Conservation (phyloP, 2,797 vertebrate genomes). For the Clarias laeviceps region DNA sequence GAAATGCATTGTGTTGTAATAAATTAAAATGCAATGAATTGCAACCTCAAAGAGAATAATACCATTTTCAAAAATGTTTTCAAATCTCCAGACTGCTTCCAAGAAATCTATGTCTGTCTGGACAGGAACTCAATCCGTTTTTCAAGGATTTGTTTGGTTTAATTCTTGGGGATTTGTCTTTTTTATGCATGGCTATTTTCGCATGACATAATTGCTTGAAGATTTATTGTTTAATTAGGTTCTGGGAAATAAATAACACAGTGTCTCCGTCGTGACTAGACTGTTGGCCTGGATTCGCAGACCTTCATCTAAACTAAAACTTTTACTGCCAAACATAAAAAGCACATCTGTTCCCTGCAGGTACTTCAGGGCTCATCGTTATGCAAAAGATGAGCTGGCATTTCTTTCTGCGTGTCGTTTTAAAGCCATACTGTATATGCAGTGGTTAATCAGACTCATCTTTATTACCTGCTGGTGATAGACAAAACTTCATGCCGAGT, state of each 20-base stretch:
- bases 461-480: slow-evolving; percentile 75
- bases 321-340: slow-evolving; percentile 68
- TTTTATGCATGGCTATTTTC: neutral
- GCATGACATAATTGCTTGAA: slow-evolving; percentile 11
- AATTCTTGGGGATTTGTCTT: neutral
- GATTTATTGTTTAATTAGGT: slow-evolving; percentile 66
- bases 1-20: no score
- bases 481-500: slow-evolving; percentile 74
- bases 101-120: neutral
- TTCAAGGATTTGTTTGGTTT: slow-evolving; percentile 3
- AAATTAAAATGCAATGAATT: no score
- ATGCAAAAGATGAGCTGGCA: slow-evolving; percentile 68
- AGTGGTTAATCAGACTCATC: slow-evolving; percentile 75
- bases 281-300: slow-evolving; percentile 74
- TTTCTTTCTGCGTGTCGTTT: slow-evolving; percentile 70
- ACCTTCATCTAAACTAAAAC: slow-evolving; percentile 64
- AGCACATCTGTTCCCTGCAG: slow-evolving; percentile 80
- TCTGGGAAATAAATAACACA: slow-evolving; percentile 58
- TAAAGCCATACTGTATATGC: slow-evolving; percentile 75
- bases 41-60: neutral
- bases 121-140: neutral
- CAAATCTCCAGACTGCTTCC: neutral
- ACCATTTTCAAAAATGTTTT: neutral
- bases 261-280: slow-evolving; percentile 62
- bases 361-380: slow-evolving; percentile 71